Evolutionary conservation across 1,140 invertebrate species (phyloP).

Genomic region (Drosophila azteca): DNA sequence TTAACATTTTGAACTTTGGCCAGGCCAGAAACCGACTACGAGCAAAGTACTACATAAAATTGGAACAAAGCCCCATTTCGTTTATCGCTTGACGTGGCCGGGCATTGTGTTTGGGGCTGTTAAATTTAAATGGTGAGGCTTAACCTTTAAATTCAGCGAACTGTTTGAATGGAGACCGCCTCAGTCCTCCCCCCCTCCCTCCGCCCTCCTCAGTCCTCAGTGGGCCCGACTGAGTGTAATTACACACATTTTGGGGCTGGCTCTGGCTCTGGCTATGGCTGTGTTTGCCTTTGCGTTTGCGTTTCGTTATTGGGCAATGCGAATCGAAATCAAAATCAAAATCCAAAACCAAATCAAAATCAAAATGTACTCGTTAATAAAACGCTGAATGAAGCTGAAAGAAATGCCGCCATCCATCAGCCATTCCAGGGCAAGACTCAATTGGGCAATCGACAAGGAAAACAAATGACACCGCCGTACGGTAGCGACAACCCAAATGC

Average conservation of each 20-base stretch:
- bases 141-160: slow-evolving; percentile 74
- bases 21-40: slow-evolving; percentile 22
- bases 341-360: neutral
- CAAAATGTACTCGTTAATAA: slow-evolving; percentile 17
- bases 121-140: slow-evolving; percentile 72
- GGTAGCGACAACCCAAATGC: slow-evolving; percentile 60
- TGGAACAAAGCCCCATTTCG: slow-evolving; percentile 63
- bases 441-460: slow-evolving; percentile 39
- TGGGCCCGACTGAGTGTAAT: slow-evolving; percentile 32
- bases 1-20: slow-evolving; percentile 66
- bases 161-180: slow-evolving; percentile 42
- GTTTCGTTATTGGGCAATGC: slow-evolving; percentile 54
- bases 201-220: too few species aligned
- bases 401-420: slow-evolving; percentile 66
- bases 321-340: slow-evolving; percentile 20
- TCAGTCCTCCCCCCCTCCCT: too few species aligned
- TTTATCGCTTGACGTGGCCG: slow-evolving; percentile 39
- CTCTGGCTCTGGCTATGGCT: neutral
- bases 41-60: slow-evolving; percentile 47
- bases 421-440: slow-evolving; percentile 50
- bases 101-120: slow-evolving; percentile 54
- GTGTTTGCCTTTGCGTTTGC: slow-evolving; percentile 14
- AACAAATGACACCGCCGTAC: slow-evolving; percentile 56
- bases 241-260: slow-evolving; percentile 41
- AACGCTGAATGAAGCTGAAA: slow-evolving; percentile 31